Conservation (phyloP, 2,113 vertebrate species). For the Hirundichthys speculiger region DNA sequence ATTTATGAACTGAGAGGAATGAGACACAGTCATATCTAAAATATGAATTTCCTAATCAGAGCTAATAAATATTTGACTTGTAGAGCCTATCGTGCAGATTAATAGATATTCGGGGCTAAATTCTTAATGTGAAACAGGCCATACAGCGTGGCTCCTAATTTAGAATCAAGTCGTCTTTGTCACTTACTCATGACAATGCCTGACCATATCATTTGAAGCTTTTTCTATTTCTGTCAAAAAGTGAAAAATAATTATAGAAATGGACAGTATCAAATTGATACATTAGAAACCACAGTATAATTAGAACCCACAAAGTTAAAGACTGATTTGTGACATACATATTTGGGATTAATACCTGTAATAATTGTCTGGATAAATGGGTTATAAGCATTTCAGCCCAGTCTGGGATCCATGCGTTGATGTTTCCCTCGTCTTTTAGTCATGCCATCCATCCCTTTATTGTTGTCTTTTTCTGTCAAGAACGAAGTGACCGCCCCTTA, state of each 20-base stretch:
- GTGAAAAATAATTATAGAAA: background rate
- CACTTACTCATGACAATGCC: constrained; percentile 44
- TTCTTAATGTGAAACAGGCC: constrained; percentile 74
- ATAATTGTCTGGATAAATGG: background rate
- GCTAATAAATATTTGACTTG: constrained; percentile 83
- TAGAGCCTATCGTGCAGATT: constrained; percentile 69
- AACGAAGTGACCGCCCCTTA: background rate
- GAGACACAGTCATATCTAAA: constrained; percentile 77
- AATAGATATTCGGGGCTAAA: constrained; percentile 76
- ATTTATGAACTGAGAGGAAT: constrained; percentile 74
- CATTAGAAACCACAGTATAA: background rate
- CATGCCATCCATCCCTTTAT: background rate
- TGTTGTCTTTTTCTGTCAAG: constrained; percentile 2
- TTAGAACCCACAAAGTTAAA: no score
- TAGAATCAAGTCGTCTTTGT: constrained; percentile 66
- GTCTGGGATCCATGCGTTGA: background rate
- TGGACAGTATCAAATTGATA: background rate
- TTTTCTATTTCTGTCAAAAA: constrained; percentile 37
- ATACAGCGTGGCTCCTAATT: constrained; percentile 63
- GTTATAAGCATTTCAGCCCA: background rate
- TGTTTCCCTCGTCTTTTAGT: background rate
- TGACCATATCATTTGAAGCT: constrained; percentile 24
- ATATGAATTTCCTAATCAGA: constrained; percentile 82
- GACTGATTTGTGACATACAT: background rate
- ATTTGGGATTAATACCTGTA: background rate